Evolutionary conservation across 1,140 invertebrate species (phyloP).

Genomic region (Battus philenor): DNA sequence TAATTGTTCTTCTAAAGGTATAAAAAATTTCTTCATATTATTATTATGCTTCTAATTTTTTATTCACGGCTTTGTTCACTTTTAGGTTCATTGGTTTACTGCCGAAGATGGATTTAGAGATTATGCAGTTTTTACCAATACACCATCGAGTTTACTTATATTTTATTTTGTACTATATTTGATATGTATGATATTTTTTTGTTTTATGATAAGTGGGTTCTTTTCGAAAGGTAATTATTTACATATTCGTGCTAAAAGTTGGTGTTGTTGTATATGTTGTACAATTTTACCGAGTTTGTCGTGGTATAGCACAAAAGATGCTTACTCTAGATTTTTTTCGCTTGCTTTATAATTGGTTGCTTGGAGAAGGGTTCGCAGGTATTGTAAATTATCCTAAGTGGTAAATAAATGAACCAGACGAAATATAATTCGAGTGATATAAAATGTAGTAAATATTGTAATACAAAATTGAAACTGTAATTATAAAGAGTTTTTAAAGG

Average conservation of each 20-base stretch:
- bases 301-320: not conserved
- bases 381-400: too few species aligned
- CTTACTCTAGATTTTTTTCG: slow-evolving; percentile 8
- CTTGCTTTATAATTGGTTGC: not conserved
- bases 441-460: too few species aligned
- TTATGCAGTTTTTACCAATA: slow-evolving; percentile 76
- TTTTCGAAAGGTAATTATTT: slow-evolving; percentile 84
- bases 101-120: slow-evolving; percentile 58
- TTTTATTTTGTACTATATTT: slow-evolving; percentile 78
- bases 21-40: too few species aligned
- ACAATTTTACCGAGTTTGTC: too few species aligned
- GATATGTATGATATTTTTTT: slow-evolving; percentile 79
- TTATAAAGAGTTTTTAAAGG: too few species aligned
- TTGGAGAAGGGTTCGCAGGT: too few species aligned
- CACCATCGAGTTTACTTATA: slow-evolving; percentile 77
- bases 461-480: too few species aligned
- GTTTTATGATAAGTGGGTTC: slow-evolving; percentile 82
- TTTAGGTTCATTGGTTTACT: slow-evolving; percentile 68
- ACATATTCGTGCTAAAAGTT: too few species aligned
- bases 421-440: too few species aligned
- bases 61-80: slow-evolving; percentile 15
- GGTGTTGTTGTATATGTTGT: too few species aligned
- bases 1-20: slow-evolving; percentile 75
- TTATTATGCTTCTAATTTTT: slow-evolving; percentile 13
- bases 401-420: too few species aligned